phyloP scores from a whole-genome alignment of 2,888 invertebrate genomes.

The Morpho deidamia region DNA sequence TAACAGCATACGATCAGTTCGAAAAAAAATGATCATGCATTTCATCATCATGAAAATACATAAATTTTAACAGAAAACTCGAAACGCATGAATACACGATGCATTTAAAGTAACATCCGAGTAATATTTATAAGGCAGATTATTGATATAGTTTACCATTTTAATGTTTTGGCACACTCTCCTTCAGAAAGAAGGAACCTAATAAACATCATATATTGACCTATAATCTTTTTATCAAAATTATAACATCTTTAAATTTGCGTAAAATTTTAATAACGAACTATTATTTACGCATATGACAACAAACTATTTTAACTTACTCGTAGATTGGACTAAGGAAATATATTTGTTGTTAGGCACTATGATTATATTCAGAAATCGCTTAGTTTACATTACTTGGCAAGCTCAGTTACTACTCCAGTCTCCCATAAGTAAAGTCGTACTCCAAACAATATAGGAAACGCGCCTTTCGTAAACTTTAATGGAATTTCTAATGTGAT shows the following conservation, averaged over 20 bases:
- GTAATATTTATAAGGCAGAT: too few species aligned
- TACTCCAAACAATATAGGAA: neutral
- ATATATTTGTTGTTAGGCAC: neutral
- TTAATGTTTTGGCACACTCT: too few species aligned
- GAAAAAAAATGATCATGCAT: too few species aligned
- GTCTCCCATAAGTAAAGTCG: neutral
- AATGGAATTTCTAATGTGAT: conserved; percentile 7
- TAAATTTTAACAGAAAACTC: too few species aligned
- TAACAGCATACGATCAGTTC: too few species aligned
- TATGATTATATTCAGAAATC: neutral
- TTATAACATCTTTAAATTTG: neutral
- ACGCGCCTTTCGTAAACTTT: neutral
- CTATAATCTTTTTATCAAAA: neutral
- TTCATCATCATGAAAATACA: too few species aligned
- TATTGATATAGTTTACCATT: too few species aligned
- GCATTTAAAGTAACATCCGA: too few species aligned
- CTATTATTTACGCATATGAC: too few species aligned
- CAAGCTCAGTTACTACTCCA: neutral
- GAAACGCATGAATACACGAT: too few species aligned
- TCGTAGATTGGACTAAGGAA: too few species aligned
- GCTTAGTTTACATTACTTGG: neutral
- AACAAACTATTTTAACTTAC: too few species aligned
- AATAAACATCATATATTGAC: neutral
- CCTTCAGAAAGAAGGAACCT: neutral
- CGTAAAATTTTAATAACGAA: neutral